Base-by-base conservation (phyloP, 1,140 invertebrate species). In the Drosophila eugracilis region DNA sequence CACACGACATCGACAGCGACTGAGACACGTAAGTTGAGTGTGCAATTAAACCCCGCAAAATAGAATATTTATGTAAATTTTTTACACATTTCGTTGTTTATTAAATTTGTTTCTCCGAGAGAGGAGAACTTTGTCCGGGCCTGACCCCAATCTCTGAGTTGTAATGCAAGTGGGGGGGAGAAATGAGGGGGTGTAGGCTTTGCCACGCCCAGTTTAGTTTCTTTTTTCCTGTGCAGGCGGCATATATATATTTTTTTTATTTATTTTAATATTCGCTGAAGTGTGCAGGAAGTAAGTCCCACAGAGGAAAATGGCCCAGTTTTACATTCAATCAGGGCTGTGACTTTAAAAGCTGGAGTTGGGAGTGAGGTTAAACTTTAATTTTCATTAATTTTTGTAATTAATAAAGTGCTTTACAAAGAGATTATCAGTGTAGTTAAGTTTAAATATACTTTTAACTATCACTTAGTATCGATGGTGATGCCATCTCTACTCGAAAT, bases 1-100 rank as follows among this genome's bases (percentile, higher is more conserved):
- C 50, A 73, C 53, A 77, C 63, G 45, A 69, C 45, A 74, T 57
- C 73, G 76, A 58, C 67, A 77, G 44, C 63, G 67, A 85, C 74
- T 86, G 77, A 85, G 76, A 63, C 52, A 85, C 45, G 81, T 85
- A 77, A 85, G 79, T 81, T 57, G 41, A 65, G 57, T 62, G 44
- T 59, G 74, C 52, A 85, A 85, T 67, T 70, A 72, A 53, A 48
- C 50, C 32, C 41, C 63, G 41, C 65, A 55, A 47, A 36, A 52
- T 54, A 22, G 14, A 69, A 55, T 69, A 69, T 69, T 55, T 75
- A 67, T 67, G 63, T 32, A 67, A 66, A 67, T 66, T 50, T 50
- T 50, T 0, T n/a, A 30, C 17, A 22, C 30, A 14, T 14, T 36
- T 39, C 62, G 17, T 65, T 17, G n/a, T 28, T 34, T 22, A 60